These are phyloP conservation scores for Ceratina australensis DNA, from an alignment of 1,140 invertebrate genomes.

Conservation along the genomic window DNA sequence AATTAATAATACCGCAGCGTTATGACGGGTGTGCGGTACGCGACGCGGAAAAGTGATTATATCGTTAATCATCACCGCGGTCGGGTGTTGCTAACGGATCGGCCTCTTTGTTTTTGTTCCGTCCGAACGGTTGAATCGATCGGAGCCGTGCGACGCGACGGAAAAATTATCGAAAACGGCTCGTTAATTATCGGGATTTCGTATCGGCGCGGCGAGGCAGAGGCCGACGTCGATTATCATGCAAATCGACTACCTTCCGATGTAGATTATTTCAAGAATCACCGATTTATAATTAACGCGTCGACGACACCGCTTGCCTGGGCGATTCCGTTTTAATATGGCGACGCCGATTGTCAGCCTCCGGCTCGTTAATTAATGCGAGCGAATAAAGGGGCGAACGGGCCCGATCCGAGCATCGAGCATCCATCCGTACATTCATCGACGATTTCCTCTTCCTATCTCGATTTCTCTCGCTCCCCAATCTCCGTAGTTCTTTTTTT, in stretches of 20 bases:
- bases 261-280: constrained; percentile 42
- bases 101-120: constrained; percentile 27
- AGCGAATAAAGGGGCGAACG: not conserved
- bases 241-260: constrained; percentile 31
- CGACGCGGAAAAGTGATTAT: constrained; percentile 43
- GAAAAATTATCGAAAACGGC: constrained; percentile 41
- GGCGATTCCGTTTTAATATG: constrained; percentile 3
- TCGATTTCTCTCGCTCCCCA: not conserved
- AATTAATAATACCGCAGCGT: constrained; percentile 21
- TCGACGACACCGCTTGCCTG: not conserved
- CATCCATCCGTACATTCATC: not conserved
- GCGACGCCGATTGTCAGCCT: constrained; percentile 10
- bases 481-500: no score
- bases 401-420: not conserved
- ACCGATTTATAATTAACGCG: constrained; percentile 46
- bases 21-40: constrained; percentile 26
- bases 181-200: constrained; percentile 41
- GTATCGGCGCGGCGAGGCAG: not conserved
- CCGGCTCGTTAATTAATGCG: constrained; percentile 47
- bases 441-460: not conserved
- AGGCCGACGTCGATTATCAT: constrained; percentile 44
- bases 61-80: constrained; percentile 37
- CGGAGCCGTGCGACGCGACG: not conserved
- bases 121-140: constrained; percentile 17
- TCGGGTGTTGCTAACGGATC: constrained; percentile 22